These are phyloP conservation scores for Pipra filicauda DNA, from an alignment of 2,113 vertebrate species.

Conservation along the genomic window DNA sequence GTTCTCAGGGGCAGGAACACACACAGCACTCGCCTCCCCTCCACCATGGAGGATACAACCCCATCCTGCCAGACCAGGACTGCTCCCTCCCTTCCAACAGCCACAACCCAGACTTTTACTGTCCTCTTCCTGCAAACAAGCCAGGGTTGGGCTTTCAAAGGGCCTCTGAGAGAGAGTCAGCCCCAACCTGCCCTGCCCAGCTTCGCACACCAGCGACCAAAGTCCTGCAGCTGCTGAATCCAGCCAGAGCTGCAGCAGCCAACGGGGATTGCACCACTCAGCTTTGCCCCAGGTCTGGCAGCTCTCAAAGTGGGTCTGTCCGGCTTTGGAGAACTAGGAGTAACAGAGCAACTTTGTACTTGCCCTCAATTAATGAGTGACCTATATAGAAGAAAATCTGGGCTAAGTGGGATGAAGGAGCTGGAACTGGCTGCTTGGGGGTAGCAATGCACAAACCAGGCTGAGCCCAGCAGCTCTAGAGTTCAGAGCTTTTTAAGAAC, in stretches of 20 bases:
- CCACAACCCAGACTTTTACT: neutral
- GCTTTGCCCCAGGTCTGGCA: neutral
- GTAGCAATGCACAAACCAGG: neutral
- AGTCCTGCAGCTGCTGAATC: neutral
- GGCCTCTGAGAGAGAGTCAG: neutral
- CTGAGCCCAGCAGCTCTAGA: neutral
- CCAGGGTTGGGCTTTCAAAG: neutral
- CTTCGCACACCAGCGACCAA: neutral
- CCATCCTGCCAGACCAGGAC: rapidly evolving
- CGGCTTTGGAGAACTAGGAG: neutral
- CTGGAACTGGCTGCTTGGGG: neutral
- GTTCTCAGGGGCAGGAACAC: neutral
- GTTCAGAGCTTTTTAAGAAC: neutral
- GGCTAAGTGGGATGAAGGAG: constrained; percentile 47
- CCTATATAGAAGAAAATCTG: constrained; percentile 47
- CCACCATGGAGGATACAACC: rapidly evolving
- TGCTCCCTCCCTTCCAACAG: neutral
- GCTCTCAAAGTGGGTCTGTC: neutral
- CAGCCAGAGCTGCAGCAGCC: neutral
- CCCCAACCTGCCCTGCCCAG: neutral
- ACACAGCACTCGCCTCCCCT: rapidly evolving
- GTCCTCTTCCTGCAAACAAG: neutral
- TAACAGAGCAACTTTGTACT: constrained; percentile 31
- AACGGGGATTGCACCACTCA: neutral
- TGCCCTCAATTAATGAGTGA: constrained; percentile 35